Evolutionary conservation across 2,113 vertebrate genomes (phyloP).

Genomic region (Siniperca chuatsi): DNA sequence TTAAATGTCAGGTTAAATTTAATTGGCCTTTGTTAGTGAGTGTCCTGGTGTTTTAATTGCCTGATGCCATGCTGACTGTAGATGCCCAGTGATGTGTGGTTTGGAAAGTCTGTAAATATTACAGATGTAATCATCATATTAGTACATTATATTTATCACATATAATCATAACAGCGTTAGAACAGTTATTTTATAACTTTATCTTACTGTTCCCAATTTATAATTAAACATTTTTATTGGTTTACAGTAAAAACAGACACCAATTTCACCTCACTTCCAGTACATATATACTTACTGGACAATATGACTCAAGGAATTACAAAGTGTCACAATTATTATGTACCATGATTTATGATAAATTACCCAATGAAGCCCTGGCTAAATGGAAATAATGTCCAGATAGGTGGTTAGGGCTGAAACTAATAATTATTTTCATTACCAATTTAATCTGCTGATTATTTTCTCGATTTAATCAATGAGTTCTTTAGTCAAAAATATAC

Average conservation of each 20-base stretch:
- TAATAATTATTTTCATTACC: neutral
- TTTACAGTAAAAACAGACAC: slow-evolving; percentile 18
- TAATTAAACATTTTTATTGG: neutral
- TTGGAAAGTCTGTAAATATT: slow-evolving; percentile 35
- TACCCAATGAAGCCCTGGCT: neutral
- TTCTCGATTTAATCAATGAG: no score
- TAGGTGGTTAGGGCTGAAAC: neutral
- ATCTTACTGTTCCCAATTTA: neutral
- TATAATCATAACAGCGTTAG: neutral
- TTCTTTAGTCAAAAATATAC: no score
- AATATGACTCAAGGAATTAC: neutral
- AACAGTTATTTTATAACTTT: neutral
- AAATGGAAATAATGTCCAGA: neutral
- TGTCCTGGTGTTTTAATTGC: slow-evolving; percentile 24
- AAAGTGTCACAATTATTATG: slow-evolving; percentile 13
- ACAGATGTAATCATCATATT: neutral
- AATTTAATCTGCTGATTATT: neutral
- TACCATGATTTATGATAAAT: neutral
- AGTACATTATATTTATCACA: neutral
- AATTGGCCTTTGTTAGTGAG: slow-evolving; percentile 41
- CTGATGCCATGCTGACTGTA: neutral
- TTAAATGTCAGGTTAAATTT: slow-evolving; percentile 60
- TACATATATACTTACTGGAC: neutral
- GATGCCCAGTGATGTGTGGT: neutral
- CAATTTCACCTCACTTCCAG: slow-evolving; percentile 3